phyloP scores from a whole-genome alignment of 30 jellyfish, hydroid and myxozoan genomes.

The Nemopilema nomurai region DNA sequence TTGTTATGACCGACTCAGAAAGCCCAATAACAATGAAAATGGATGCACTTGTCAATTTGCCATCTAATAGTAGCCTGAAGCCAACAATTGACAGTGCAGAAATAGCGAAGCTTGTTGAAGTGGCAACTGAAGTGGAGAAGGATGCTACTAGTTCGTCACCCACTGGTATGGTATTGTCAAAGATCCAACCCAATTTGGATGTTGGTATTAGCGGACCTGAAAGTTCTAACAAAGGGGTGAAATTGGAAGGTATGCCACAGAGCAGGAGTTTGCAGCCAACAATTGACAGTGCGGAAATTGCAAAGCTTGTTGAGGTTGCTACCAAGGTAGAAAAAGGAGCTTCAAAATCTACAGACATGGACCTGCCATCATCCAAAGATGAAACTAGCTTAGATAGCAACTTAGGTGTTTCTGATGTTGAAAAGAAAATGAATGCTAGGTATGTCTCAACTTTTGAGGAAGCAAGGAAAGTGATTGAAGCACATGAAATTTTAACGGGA shows the following conservation, averaged over 20 bases:
- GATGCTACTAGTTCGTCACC: not conserved
- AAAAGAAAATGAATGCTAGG: slow-evolving; percentile 13
- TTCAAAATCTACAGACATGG: not conserved
- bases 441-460: slow-evolving; percentile 46
- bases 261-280: slow-evolving; percentile 1
- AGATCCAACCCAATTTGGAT: not conserved
- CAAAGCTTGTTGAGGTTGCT: slow-evolving; percentile 59
- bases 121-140: slow-evolving; percentile 37
- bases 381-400: not conserved
- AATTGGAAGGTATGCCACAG: not conserved
- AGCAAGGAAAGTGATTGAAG: slow-evolving; percentile 54
- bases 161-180: not conserved
- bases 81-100: slow-evolving; percentile 53
- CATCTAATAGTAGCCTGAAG: not conserved
- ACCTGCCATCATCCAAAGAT: not conserved
- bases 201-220: not conserved
- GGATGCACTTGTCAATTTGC: not conserved
- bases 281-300: slow-evolving; percentile 52
- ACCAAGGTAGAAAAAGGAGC: slow-evolving; percentile 23
- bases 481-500: slow-evolving; percentile 62
- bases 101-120: slow-evolving; percentile 57
- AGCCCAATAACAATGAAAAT: not conserved
- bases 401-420: not conserved
- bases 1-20: slow-evolving; percentile 7
- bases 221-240: not conserved